Conservation (phyloP, 2,113 vertebrate species). For the Cinclus mexicanus region DNA sequence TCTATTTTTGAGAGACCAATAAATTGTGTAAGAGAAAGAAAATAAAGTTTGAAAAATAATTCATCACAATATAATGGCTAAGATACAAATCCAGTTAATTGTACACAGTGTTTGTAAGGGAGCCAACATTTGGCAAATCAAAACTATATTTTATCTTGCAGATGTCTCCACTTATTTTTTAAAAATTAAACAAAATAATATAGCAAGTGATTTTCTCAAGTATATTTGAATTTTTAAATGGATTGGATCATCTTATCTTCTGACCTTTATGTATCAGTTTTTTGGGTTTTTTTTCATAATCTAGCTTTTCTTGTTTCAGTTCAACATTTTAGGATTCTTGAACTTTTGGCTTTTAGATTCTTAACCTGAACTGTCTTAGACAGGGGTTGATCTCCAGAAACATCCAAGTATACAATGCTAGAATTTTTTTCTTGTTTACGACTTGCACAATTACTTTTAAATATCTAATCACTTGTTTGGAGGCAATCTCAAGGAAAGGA, state of each 20-base stretch:
- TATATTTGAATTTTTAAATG: not conserved
- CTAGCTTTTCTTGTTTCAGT: not conserved
- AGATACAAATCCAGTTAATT: not conserved
- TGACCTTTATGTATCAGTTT: not conserved
- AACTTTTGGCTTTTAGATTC: not conserved
- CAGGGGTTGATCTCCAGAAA: not conserved
- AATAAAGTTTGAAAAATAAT: constrained; percentile 19
- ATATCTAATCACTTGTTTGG: not conserved
- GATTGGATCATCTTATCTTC: not conserved
- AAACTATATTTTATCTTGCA: not conserved
- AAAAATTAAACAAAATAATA: not conserved
- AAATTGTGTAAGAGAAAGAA: constrained; percentile 16
- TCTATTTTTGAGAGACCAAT: not conserved
- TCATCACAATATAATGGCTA: not conserved
- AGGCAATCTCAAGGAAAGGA: not conserved
- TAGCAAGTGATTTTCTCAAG: not conserved
- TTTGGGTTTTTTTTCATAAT: not conserved
- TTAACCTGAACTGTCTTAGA: not conserved
- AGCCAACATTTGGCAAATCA: not conserved
- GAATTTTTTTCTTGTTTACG: not conserved
- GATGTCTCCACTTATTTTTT: not conserved
- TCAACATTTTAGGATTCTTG: not conserved
- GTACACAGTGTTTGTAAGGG: not conserved
- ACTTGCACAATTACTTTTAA: not conserved
- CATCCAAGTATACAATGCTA: not conserved